A percentile compares a stretch with the other conserved stretches of the same genome.
Evolutionary conservation across 2,797 vertebrate species (phyloP).

Genomic region (Enteromius paludinosus): DNA sequence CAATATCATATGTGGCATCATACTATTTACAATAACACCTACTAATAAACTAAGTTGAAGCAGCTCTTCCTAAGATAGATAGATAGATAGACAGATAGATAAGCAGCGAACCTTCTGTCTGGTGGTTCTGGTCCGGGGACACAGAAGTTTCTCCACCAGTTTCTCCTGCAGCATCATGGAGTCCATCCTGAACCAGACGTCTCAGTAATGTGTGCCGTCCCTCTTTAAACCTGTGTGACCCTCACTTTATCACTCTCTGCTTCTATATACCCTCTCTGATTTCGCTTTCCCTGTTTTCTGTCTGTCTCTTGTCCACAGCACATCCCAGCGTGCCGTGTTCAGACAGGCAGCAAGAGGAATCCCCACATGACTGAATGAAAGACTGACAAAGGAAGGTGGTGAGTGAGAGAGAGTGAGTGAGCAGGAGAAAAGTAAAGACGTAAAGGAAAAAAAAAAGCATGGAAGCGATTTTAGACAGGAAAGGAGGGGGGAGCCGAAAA

Average conservation of each 20-base stretch:
- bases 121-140: slow-evolving; percentile 87
- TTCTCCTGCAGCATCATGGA: slow-evolving; percentile 94
- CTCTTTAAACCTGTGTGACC: slow-evolving; percentile 61
- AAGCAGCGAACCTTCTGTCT: slow-evolving; percentile 86
- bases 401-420: slow-evolving; percentile 29
- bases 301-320: slow-evolving; percentile 60
- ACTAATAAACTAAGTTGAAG: background rate
- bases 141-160: slow-evolving; percentile 92
- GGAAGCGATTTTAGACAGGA: slow-evolving; percentile 69
- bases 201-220: slow-evolving; percentile 53
- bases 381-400: slow-evolving; percentile 36
- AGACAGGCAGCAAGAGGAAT: slow-evolving; percentile 78
- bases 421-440: slow-evolving; percentile 48
- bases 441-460: slow-evolving; percentile 59
- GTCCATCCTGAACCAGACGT: slow-evolving; percentile 82
- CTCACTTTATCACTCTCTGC: slow-evolving; percentile 43
- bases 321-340: slow-evolving; percentile 69
- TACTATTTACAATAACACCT: background rate
- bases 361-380: slow-evolving; percentile 55
- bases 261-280: slow-evolving; percentile 8
- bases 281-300: slow-evolving; percentile 17
- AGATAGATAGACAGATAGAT: background rate
- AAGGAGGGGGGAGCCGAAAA: slow-evolving; percentile 67
- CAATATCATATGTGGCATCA: background rate
- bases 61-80: background rate